A percentile compares a stretch with the other conserved stretches of the same genome.
These are phyloP conservation scores for Triplophysa tibetana DNA, from an alignment of 2,113 vertebrate species.

Conservation along the genomic window DNA sequence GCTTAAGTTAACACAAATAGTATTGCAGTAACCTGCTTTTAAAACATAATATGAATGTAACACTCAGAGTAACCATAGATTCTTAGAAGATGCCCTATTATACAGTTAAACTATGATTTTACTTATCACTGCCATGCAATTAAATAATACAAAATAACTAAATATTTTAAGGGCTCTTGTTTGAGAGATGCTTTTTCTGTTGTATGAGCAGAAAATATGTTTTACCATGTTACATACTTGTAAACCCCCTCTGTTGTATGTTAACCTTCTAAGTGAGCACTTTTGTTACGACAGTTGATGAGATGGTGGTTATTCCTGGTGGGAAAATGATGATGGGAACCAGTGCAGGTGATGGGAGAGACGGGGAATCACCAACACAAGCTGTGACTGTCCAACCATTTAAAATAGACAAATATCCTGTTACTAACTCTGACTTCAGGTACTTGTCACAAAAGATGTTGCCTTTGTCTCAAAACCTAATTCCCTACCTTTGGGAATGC, in stretches of 20 bases:
- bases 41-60: not conserved
- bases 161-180: too few species aligned
- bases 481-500: not conserved
- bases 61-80: not conserved
- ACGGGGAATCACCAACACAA: slow-evolving; percentile 75
- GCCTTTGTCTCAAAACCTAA: not conserved
- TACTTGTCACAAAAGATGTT: slow-evolving; percentile 52
- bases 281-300: slow-evolving; percentile 44
- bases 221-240: too few species aligned
- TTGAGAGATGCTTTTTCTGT: too few species aligned
- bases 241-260: not conserved
- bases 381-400: slow-evolving; percentile 77
- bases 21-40: not conserved
- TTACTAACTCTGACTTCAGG: slow-evolving; percentile 91
- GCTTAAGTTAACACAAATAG: not conserved
- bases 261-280: not conserved
- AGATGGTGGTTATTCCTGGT: slow-evolving; percentile 77
- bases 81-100: too few species aligned
- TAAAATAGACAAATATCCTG: slow-evolving; percentile 80
- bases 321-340: slow-evolving; percentile 83
- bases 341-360: slow-evolving; percentile 69
- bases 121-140: too few species aligned
- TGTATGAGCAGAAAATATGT: too few species aligned
- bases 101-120: too few species aligned
- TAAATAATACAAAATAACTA: not conserved